Evolutionary conservation across 2,888 invertebrate species (phyloP), one percentile per base, ranked within the genome.

Genomic region (Xanthorhoe designata): DNA sequence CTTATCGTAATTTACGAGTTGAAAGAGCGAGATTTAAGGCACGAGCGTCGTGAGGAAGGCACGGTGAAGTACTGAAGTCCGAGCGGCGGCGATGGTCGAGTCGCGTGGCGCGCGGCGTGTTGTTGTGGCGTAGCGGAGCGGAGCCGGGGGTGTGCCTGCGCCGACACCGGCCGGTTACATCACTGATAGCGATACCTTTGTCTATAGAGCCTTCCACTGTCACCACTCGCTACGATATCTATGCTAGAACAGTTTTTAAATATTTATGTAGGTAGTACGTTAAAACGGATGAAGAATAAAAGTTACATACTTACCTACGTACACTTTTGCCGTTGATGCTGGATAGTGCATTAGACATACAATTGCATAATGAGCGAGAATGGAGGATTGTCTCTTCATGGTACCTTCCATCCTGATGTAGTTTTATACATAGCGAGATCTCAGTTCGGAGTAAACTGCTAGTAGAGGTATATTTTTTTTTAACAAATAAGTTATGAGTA

Each of bases 41-140:
- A 87, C 91, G 86, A 75, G 87, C 74, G 84, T 76, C 78, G 68
- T 71, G 78, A 64, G 60, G 76, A 82, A 88, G 89, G 88, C 86
- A 83, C 89, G 71, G 82, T 84, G 85, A 77, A 83, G 81, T 75
- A 89, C 89, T 89, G 63, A 47, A 52, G 54, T 24, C 2, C 5
- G 61, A 10, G 15, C 15, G 29, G 15, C 52, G 42, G 42, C n/a
- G 42, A 72, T 63, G 50, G 70, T 53, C 61, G 61, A 58, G 68
- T 64, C 68, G 65, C 64, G 57, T 55, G 55, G 61, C 59, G 67
- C 72, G 59, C 24, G 24, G 71, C 69, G 70, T 61, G 69, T 50
- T 59, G 32, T 60, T 59, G 32, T 60, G 57, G 74, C 68, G 74
- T 67, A 68, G 64, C 56, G 69, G 64, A 59, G 70, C 32, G 32